Evolutionary conservation across 2,888 invertebrate species (phyloP).

Genomic region (Capitulum mitella): DNA sequence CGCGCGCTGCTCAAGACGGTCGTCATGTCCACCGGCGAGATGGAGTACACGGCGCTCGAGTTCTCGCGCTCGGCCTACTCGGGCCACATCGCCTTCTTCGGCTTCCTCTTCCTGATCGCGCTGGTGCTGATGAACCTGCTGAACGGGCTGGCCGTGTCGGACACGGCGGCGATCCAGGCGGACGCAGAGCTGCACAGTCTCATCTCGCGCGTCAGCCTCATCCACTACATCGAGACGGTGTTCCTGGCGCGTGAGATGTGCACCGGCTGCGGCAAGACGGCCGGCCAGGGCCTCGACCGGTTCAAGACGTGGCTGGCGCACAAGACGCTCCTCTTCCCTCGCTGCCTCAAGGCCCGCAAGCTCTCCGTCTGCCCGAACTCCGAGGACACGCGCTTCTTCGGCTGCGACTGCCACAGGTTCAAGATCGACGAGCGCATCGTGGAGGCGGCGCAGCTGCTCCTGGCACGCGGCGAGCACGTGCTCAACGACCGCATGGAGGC

Average conservation of each 20-base stretch:
- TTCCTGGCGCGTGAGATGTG: conserved; percentile 53
- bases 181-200: conserved; percentile 71
- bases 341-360: conserved; percentile 28
- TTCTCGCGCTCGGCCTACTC: conserved; percentile 30
- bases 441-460: background rate
- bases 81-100: conserved; percentile 58
- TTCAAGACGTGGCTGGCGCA: background rate
- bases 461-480: conserved; percentile 1
- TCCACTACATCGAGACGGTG: conserved; percentile 66
- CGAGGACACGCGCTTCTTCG: conserved; percentile 31
- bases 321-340: conserved; percentile 24
- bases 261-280: conserved; percentile 7
- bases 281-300: background rate
- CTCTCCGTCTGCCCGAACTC: conserved; percentile 29
- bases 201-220: conserved; percentile 61
- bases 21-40: conserved; percentile 35
- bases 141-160: conserved; percentile 77
- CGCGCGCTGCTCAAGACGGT: conserved; percentile 33
- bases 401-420: conserved; percentile 27
- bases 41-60: conserved; percentile 34
- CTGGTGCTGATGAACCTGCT: conserved; percentile 74
- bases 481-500: background rate
- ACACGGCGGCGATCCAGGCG: conserved; percentile 64
- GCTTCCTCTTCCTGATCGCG: conserved; percentile 74
- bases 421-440: background rate